Percentiles rank a stretch among this genome's conserved stretches.
phyloP scores from a whole-genome alignment of 2,888 invertebrate species.

The Parascotia fuliginaria region DNA sequence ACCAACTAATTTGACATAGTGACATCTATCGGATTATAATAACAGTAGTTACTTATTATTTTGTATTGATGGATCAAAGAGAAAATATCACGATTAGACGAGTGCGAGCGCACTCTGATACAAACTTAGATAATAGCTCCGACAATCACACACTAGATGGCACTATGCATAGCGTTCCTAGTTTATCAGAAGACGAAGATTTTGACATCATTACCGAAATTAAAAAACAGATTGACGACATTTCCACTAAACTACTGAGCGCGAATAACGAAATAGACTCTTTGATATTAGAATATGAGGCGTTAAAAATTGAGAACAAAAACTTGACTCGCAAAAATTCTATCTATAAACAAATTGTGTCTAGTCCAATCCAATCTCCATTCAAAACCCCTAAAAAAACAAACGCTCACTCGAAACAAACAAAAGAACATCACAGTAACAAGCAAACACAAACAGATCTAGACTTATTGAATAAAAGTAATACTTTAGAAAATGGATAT shows the following conservation, averaged over 20 bases:
- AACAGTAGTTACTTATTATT: neutral
- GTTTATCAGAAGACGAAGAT: constrained; percentile 1
- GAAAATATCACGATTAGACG: constrained; percentile 2
- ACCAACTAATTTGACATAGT: neutral
- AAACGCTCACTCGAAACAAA: neutral
- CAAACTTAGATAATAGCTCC: neutral
- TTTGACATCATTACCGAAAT: constrained; percentile 4
- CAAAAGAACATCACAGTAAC: neutral
- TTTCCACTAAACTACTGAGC: constrained; percentile 3
- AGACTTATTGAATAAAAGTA: neutral
- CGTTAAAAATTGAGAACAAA: neutral
- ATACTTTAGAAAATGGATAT: no score
- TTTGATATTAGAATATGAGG: neutral
- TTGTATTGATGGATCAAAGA: constrained; percentile 1
- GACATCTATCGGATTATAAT: neutral
- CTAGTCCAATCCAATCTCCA: neutral
- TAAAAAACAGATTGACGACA: constrained; percentile 5
- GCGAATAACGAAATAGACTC: neutral
- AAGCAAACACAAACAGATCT: neutral
- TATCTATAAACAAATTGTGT: neutral
- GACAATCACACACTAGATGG: constrained; percentile 5
- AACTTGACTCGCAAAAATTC: neutral
- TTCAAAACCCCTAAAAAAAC: neutral
- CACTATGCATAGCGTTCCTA: neutral
- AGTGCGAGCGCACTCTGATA: constrained; percentile 3